phyloP scores from a whole-genome alignment of 1,140 invertebrate genomes.

The Protaetia brevitarsis region DNA sequence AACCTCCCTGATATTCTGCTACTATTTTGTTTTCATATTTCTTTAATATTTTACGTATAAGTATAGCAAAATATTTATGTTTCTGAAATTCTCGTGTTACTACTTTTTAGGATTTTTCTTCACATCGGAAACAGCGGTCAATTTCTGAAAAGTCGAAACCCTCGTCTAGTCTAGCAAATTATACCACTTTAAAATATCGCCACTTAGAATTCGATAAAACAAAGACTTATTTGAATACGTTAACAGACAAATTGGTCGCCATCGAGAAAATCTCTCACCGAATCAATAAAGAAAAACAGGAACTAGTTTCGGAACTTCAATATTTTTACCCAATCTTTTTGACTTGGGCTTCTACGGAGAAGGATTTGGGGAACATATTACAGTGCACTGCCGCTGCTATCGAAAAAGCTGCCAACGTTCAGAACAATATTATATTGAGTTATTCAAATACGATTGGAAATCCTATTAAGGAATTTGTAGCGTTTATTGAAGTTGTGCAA shows the following conservation, averaged over 20 bases:
- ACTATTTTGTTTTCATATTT: no score
- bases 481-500: constrained; percentile 67
- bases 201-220: constrained; percentile 64
- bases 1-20: no score
- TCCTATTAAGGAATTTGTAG: constrained; percentile 67
- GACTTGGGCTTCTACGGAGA: constrained; percentile 55
- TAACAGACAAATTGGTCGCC: constrained; percentile 62
- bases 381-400: constrained; percentile 51
- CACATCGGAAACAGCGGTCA: constrained; percentile 61
- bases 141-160: constrained; percentile 53
- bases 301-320: constrained; percentile 56
- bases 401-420: constrained; percentile 52
- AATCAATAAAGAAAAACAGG: constrained; percentile 65
- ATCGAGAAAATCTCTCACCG: constrained; percentile 66
- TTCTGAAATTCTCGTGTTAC: no score
- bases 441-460: constrained; percentile 46
- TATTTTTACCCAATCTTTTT: constrained; percentile 58
- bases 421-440: constrained; percentile 53
- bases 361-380: constrained; percentile 53
- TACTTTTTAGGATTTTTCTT: constrained; percentile 61
- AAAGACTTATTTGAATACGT: constrained; percentile 60
- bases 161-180: constrained; percentile 24
- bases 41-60: no score
- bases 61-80: no score
- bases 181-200: constrained; percentile 58